These are phyloP conservation scores for Eupithecia dodoneata DNA, from an alignment of 2,888 invertebrate species.

Conservation along the genomic window DNA sequence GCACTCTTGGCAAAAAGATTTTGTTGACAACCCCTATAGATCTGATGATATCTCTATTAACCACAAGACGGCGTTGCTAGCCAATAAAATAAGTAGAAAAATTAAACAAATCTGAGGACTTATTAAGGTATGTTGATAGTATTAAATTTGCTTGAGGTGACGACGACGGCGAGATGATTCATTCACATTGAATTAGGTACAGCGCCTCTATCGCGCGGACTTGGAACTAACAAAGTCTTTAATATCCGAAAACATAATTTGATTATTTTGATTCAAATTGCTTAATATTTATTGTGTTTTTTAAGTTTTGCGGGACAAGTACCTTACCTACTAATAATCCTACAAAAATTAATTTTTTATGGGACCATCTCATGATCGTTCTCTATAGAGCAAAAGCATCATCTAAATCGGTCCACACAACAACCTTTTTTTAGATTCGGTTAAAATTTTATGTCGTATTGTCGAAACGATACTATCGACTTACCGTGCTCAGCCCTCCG, in stretches of 20 bases:
- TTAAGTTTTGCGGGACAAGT: too few species aligned
- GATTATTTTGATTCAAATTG: too few species aligned
- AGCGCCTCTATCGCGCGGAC: not conserved
- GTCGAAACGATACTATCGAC: not conserved
- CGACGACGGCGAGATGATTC: not conserved
- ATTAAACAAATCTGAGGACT: not conserved
- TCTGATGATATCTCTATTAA: slow-evolving; percentile 14
- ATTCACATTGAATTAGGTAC: not conserved
- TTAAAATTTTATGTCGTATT: too few species aligned
- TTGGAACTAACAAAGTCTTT: not conserved
- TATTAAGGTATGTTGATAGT: not conserved
- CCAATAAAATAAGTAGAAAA: not conserved
- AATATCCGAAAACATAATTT: not conserved
- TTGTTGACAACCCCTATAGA: slow-evolving; percentile 42
- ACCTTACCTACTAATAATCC: too few species aligned
- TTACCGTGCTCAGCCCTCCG: not conserved
- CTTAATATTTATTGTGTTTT: too few species aligned
- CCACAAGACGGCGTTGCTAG: not conserved
- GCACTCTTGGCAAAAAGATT: slow-evolving; percentile 39
- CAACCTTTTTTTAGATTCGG: too few species aligned
- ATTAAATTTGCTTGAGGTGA: not conserved
- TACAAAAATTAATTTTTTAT: too few species aligned
- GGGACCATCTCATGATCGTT: too few species aligned
- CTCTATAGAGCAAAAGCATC: too few species aligned
- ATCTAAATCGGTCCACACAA: too few species aligned